These are phyloP conservation scores for Acrobasis suavella DNA, from an alignment of 2,888 invertebrate genomes.

Conservation along the genomic window DNA sequence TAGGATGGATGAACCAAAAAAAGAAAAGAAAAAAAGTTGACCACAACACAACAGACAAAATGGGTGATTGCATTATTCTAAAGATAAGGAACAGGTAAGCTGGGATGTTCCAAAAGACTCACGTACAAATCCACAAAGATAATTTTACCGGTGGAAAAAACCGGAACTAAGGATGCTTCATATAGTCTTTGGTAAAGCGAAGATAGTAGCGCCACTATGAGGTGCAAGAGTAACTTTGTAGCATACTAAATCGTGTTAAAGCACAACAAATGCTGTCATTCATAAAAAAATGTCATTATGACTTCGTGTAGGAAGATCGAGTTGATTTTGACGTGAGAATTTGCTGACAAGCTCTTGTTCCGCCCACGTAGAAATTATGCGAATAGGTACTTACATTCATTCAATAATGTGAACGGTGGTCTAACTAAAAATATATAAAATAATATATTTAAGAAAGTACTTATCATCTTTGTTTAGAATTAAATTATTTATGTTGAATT, in stretches of 20 bases:
- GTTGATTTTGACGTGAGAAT: slow-evolving; percentile 66
- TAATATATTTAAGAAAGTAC: too few relatives aligned
- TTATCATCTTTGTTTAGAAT: too few relatives aligned
- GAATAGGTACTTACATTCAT: background rate
- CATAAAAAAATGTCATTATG: slow-evolving; percentile 32
- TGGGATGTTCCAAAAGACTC: slow-evolving; percentile 41
- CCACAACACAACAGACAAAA: slow-evolving; percentile 33
- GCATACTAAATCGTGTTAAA: slow-evolving; percentile 33
- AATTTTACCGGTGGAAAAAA: background rate
- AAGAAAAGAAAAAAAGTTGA: slow-evolving; percentile 22
- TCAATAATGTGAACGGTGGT: too few relatives aligned
- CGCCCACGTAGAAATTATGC: slow-evolving; percentile 11
- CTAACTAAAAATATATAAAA: too few relatives aligned
- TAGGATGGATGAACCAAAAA: slow-evolving; percentile 19
- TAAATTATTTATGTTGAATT: too few relatives aligned
- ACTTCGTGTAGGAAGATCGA: slow-evolving; percentile 56
- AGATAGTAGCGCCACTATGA: background rate
- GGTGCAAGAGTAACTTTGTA: background rate
- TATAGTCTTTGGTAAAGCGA: background rate
- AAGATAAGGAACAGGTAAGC: slow-evolving; percentile 50
- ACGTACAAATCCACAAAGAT: slow-evolving; percentile 44
- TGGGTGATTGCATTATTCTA: slow-evolving; percentile 31
- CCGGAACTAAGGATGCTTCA: background rate
- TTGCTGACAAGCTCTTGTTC: slow-evolving; percentile 16
- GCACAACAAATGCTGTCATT: slow-evolving; percentile 31